phyloP scores from a whole-genome alignment of 2,797 vertebrate species.

The Pantherophis alleghaniensis region DNA sequence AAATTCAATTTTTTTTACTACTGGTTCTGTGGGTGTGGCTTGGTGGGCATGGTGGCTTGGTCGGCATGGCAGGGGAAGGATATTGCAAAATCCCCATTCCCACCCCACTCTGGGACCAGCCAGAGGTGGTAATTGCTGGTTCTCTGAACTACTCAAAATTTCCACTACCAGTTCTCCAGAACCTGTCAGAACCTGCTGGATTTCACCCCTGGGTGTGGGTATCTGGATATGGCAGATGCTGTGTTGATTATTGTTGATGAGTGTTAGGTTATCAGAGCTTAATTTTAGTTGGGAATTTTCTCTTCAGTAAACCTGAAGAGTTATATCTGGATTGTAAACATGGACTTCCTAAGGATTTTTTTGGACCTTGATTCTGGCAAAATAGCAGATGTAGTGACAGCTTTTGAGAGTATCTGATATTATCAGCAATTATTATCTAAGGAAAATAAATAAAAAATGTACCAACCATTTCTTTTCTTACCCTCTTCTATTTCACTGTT shows the following conservation, averaged over 20 bases:
- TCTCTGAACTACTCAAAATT: no score
- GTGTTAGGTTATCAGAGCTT: neutral
- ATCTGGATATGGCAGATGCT: neutral
- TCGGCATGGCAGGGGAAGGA: no score
- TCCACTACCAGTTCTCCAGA: no score
- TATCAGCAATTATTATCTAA: conserved; percentile 15
- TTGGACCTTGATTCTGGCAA: neutral
- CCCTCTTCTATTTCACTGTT: neutral
- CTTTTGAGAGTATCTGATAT: neutral
- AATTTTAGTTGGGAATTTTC: conserved; percentile 8
- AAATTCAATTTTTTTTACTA: no score
- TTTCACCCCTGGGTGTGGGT: neutral
- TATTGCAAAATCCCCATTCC: no score
- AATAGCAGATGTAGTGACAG: neutral
- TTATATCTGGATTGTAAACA: neutral
- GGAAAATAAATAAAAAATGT: conserved; percentile 13
- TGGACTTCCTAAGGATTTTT: fast-evolving
- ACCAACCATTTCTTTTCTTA: neutral
- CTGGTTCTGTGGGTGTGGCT: no score
- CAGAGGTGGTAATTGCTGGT: no score
- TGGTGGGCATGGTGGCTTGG: no score
- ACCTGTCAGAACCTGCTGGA: no score
- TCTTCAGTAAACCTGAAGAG: neutral
- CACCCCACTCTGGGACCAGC: no score
- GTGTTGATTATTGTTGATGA: neutral